Evolutionary conservation across 2,797 vertebrate species (phyloP), one percentile per base, ranked within the genome.

Genomic region (Cryptoblepharus egeriae): DNA sequence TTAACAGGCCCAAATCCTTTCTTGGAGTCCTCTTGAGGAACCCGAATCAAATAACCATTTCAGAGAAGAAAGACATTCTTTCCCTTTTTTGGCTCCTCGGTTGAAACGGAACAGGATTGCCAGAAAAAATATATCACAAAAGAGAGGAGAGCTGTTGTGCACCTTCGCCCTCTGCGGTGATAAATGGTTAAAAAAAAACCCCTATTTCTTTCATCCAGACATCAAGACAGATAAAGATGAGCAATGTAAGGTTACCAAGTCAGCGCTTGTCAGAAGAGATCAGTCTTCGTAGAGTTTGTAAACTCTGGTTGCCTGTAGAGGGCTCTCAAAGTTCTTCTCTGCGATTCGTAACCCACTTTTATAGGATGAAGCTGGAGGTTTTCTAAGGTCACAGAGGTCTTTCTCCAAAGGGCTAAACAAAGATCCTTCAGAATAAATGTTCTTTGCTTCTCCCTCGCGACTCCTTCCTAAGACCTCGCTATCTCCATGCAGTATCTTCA

Each of bases 371-470:
- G 97, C 96, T 96, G 94, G 89, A 94, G 91, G 92, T 96, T 96
- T 96, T 95, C 95, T 97, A 91, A 97, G 97, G 97, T 97, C 97
- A 97, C 87, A 85, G 94, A 96, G 95, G 96, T 97, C 93, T 94
- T 95, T 95, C 94, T 96, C 92, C 93, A 94, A 95, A 90, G 88
- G 70, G 45, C 88, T 83, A 87, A 95, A 95, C 92, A 92, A 94
- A 91, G 78, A 89, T 89, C 79, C 79, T 93, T 93, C 88, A 95
- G 74, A 78, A 83, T 77, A 91, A 89, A 77, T 26, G 7, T 80
- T 89, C 79, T 35, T 83, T 69, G 70, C 2, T 90, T 87, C 58
- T 5, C n/a, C 5, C 0, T 24, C 68, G 24, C n/a, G 2, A 49
- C 0, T 28, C 35, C 77, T 89, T 85, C 86, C 89, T 85, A 89